phyloP scores from a whole-genome alignment of 2,797 vertebrate genomes.

The Cirrhinus mrigala region DNA sequence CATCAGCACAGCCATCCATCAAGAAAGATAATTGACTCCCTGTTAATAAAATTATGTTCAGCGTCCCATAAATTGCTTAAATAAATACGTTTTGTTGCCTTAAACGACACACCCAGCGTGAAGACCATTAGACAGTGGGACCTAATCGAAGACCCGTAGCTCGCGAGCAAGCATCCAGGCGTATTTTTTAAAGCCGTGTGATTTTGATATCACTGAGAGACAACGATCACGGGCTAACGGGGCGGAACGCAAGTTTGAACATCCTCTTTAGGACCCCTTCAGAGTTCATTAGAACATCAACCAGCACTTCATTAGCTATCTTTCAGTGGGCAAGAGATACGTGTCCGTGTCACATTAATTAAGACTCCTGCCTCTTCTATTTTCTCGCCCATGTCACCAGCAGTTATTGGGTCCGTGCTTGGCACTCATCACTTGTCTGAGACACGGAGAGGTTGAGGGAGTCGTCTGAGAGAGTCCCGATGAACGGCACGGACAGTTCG shows the following conservation, averaged over 20 bases:
- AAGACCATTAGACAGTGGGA: conserved; percentile 72
- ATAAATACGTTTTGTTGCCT: conserved; percentile 73
- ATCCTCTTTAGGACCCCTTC: conserved; percentile 61
- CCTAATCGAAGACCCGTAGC: conserved; percentile 70
- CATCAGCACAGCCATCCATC: conserved; percentile 52
- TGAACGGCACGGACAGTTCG: conserved; percentile 40
- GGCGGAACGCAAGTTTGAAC: conserved; percentile 61
- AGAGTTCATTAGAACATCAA: conserved; percentile 57
- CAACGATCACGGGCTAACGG: conserved; percentile 58
- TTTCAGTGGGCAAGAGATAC: conserved; percentile 49
- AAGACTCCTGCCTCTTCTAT: conserved; percentile 56
- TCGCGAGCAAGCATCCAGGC: conserved; percentile 61
- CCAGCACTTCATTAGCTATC: conserved; percentile 53
- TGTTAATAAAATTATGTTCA: conserved; percentile 68
- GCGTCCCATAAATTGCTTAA: conserved; percentile 68
- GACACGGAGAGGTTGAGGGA: conserved; percentile 51
- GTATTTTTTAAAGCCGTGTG: conserved; percentile 18
- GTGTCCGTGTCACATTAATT: conserved; percentile 65
- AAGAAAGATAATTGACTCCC: conserved; percentile 65
- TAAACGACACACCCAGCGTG: conserved; percentile 71
- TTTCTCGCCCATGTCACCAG: conserved; percentile 54
- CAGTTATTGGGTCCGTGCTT: conserved; percentile 56
- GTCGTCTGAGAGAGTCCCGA: conserved; percentile 23
- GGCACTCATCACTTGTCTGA: conserved; percentile 65
- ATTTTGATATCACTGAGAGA: conserved; percentile 51